phyloP scores from a whole-genome alignment of 2,888 invertebrate species.

The Eremobia ochroleuca region DNA sequence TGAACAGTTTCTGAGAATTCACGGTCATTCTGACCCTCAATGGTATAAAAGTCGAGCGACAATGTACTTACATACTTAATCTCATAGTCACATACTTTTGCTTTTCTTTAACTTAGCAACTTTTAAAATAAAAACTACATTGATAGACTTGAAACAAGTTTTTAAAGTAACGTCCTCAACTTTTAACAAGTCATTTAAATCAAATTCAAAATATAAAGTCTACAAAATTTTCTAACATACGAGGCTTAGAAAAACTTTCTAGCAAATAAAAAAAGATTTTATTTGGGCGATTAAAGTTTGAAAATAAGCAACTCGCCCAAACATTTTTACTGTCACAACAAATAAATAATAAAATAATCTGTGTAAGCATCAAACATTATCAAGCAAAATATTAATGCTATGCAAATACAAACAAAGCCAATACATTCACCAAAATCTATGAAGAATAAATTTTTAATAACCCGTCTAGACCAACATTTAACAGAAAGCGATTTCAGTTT shows the following conservation, averaged over 20 bases:
- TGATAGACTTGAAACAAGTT: constrained; percentile 15
- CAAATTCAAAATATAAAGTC: constrained; percentile 30
- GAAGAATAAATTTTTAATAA: constrained; percentile 87
- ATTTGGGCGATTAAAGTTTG: constrained; percentile 29
- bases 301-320: constrained; percentile 19
- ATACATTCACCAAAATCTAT: constrained; percentile 81
- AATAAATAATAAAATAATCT: constrained; percentile 26
- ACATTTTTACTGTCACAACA: neutral
- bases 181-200: constrained; percentile 30
- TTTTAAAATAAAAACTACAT: constrained; percentile 27
- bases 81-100: neutral
- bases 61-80: too few species aligned
- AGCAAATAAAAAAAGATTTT: constrained; percentile 28
- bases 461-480: constrained; percentile 87
- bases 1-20: constrained; percentile 17
- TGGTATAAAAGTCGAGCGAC: constrained; percentile 7
- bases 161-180: constrained; percentile 20
- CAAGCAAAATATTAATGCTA: constrained; percentile 23
- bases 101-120: neutral
- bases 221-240: neutral
- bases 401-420: constrained; percentile 53
- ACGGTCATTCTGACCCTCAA: constrained; percentile 23
- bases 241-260: constrained; percentile 10
- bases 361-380: constrained; percentile 8
- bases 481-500: constrained; percentile 80